phyloP scores from a whole-genome alignment of 2,888 invertebrate genomes.

The Brachycybe producta region DNA sequence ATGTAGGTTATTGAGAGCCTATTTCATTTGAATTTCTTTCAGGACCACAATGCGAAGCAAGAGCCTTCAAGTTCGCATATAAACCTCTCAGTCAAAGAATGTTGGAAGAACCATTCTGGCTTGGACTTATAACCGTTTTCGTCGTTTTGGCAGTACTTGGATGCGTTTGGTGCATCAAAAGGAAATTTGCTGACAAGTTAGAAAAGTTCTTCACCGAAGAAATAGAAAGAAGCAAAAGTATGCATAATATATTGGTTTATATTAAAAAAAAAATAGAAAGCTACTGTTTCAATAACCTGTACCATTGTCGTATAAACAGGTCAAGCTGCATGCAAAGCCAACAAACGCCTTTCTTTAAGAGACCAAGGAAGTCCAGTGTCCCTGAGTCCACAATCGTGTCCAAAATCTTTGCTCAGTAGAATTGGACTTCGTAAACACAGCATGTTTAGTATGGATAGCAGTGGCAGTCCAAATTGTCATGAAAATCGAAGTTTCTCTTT shows the following conservation, averaged over 20 bases:
- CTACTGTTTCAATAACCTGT: too few species aligned
- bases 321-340: conserved; percentile 6
- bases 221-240: conserved; percentile 26
- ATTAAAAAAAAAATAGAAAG: too few species aligned
- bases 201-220: conserved; percentile 70
- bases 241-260: too few species aligned
- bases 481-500: conserved; percentile 21
- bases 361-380: conserved; percentile 20
- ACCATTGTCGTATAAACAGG: neutral
- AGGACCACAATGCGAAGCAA: conserved; percentile 51
- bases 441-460: conserved; percentile 47
- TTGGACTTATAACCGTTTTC: conserved; percentile 71
- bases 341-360: conserved; percentile 5
- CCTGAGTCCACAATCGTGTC: conserved; percentile 25
- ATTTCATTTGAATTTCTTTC: too few species aligned
- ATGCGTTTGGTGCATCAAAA: conserved; percentile 66
- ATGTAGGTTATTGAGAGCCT: too few species aligned
- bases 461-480: conserved; percentile 12
- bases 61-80: conserved; percentile 54
- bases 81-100: conserved; percentile 63
- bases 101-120: conserved; percentile 79
- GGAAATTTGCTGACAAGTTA: conserved; percentile 73
- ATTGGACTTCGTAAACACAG: conserved; percentile 79
- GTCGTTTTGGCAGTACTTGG: conserved; percentile 65
- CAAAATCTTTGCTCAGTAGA: conserved; percentile 62